phyloP scores from a whole-genome alignment of 2,888 invertebrate species.

The Tetheella fluctuosa region DNA sequence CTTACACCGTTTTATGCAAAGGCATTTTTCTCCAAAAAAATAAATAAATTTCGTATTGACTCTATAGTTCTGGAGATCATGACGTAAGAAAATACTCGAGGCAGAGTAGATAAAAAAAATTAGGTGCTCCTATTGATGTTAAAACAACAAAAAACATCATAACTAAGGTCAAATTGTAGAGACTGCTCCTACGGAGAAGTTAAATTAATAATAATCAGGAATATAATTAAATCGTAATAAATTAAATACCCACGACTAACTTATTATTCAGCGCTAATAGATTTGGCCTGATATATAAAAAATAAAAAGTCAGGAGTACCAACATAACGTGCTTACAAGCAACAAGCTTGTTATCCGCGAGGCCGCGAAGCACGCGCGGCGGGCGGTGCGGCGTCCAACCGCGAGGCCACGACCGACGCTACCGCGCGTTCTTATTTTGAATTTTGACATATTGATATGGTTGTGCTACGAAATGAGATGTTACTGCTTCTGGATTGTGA shows the following conservation, averaged over 20 bases:
- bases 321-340: conserved; percentile 27
- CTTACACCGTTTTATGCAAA: too few relatives aligned
- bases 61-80: too few relatives aligned
- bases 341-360: conserved; percentile 33
- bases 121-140: too few relatives aligned
- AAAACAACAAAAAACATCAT: too few relatives aligned
- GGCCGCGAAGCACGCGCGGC: conserved; percentile 16
- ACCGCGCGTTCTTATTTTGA: conserved; percentile 48
- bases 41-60: too few relatives aligned
- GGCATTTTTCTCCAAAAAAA: too few relatives aligned
- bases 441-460: conserved; percentile 36
- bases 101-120: too few relatives aligned
- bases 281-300: conserved; percentile 1
- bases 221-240: not conserved
- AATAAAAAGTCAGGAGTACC: conserved; percentile 18
- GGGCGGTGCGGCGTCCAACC: conserved; percentile 33
- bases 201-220: too few relatives aligned
- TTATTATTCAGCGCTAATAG: conserved; percentile 8
- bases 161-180: too few relatives aligned
- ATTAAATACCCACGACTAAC: not conserved
- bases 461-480: conserved; percentile 34
- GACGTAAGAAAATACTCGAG: too few relatives aligned
- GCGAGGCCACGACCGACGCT: conserved; percentile 40
- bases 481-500: not conserved
- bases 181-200: too few relatives aligned